A percentile compares a stretch with the other conserved stretches of the same genome.
Evolutionary conservation across 2,797 vertebrate species (phyloP).

Genomic region (Paedocypris micromegethes): DNA sequence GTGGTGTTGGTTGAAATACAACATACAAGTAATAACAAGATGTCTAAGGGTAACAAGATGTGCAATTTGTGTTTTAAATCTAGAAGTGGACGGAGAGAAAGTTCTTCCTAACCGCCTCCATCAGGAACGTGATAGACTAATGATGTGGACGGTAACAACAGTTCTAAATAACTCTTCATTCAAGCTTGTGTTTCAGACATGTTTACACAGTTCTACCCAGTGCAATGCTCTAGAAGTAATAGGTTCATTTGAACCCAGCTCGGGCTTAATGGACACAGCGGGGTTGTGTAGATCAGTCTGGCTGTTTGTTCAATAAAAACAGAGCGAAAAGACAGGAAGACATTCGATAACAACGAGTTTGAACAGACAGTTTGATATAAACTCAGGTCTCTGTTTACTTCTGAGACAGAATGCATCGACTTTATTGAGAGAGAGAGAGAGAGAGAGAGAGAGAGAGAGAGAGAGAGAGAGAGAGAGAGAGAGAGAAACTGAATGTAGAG

Average conservation of each 20-base stretch:
- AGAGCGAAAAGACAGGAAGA: constrained; percentile 34
- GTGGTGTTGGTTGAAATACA: constrained; percentile 22
- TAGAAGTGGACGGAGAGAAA: not conserved
- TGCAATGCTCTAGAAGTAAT: constrained; percentile 51
- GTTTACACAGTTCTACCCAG: constrained; percentile 45
- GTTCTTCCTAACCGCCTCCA: constrained; percentile 24
- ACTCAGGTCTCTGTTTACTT: constrained; percentile 57
- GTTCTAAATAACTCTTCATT: constrained; percentile 47
- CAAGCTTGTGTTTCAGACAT: constrained; percentile 47
- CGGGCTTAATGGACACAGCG: constrained; percentile 50
- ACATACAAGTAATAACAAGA: no score
- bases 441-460: no score
- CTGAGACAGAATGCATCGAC: constrained; percentile 42
- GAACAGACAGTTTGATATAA: constrained; percentile 47
- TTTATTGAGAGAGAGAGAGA: constrained; percentile 18
- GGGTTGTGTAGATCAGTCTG: constrained; percentile 46
- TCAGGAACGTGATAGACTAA: constrained; percentile 50
- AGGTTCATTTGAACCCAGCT: constrained; percentile 46
- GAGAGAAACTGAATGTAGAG: no score
- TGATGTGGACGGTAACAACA: constrained; percentile 39
- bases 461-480: no score
- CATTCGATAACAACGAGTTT: constrained; percentile 7
- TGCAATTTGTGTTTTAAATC: no score
- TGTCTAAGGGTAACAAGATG: no score
- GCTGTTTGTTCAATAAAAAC: constrained; percentile 46